phyloP scores from a whole-genome alignment of 2,113 vertebrate genomes.

The Fukomys damarensis region DNA sequence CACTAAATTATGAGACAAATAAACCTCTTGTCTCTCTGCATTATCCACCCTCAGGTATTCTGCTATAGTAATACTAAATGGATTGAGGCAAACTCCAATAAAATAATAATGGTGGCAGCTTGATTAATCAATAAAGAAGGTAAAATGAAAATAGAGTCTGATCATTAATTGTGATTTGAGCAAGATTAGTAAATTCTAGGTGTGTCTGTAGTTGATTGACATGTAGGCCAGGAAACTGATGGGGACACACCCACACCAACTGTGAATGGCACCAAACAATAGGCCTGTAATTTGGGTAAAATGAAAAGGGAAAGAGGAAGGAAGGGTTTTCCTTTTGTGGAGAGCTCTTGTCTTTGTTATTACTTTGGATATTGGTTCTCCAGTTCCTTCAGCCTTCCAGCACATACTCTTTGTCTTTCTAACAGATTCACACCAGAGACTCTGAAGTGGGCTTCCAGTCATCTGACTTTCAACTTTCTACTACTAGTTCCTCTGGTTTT shows the following conservation, averaged over 20 bases:
- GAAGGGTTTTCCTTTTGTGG: neutral
- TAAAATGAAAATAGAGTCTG: constrained; percentile 1
- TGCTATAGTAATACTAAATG: neutral
- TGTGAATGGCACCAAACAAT: neutral
- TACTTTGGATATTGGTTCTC: neutral
- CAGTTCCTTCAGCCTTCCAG: neutral
- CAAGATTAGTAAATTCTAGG: neutral
- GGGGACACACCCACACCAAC: neutral
- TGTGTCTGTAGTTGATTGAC: neutral
- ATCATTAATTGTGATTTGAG: neutral
- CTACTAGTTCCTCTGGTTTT: neutral
- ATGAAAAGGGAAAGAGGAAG: neutral
- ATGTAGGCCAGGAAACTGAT: neutral
- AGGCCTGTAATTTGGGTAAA: neutral
- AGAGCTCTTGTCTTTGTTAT: neutral
- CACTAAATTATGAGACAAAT: neutral
- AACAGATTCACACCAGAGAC: neutral
- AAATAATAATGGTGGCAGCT: neutral
- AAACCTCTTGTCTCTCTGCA: neutral
- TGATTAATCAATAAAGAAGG: neutral
- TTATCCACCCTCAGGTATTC: neutral
- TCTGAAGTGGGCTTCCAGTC: neutral
- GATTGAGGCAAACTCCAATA: neutral
- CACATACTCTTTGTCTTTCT: neutral
- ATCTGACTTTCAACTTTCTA: neutral